Base-by-base conservation (phyloP, 2,113 vertebrate species). In the Clarias gariepinus region DNA sequence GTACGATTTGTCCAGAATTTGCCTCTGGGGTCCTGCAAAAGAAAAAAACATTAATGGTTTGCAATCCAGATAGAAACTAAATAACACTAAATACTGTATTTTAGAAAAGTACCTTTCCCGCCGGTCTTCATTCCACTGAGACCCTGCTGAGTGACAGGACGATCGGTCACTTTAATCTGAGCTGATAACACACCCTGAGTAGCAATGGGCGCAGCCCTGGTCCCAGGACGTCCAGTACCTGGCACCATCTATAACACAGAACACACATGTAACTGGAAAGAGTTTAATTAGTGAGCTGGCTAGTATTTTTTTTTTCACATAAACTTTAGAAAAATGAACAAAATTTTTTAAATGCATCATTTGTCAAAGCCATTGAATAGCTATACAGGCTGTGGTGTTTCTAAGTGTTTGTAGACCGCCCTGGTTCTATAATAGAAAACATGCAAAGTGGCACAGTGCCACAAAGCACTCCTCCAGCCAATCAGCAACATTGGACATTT, bases 1-100 rank as follows among this genome's bases (percentile, higher is more conserved):
- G 84, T 98, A 99, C 1, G 98, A 99, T 92, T 98, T 99, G 93
- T 99, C 98, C 95, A 98, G 94, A 92, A 99, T 97, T 92, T 99
- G 98, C 82, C 98, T 97, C 91, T 99, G 98, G 52, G 98, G 97
- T 90, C 98, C 98, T 99, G 90, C 88, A 82, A 91, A 84, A 91
- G 30, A 57, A 92, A n/a, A 88, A 23, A 73, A 55, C 79, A 82
- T 47, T 47, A 18, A 63, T 73, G 57, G 36, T 19, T 85, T 78
- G 47, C 58, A 64, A 69, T 57, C 18, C n/a, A 30, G 41, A 1
- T 25, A 63, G 30, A 86, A 86, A 47, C 13, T 28, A n/a, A 68
- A 9, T 11, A 41, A 61, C 21, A 15, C 13, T 53, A 25, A n/a
- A 25, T 57, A 8, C 23, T 21, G 30, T 6, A 25, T 41, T 81